A percentile compares a stretch with the other conserved stretches of the same genome.
Evolutionary conservation across 1,140 invertebrate genomes (phyloP).

Genomic region (Harlomillsia oculata): DNA sequence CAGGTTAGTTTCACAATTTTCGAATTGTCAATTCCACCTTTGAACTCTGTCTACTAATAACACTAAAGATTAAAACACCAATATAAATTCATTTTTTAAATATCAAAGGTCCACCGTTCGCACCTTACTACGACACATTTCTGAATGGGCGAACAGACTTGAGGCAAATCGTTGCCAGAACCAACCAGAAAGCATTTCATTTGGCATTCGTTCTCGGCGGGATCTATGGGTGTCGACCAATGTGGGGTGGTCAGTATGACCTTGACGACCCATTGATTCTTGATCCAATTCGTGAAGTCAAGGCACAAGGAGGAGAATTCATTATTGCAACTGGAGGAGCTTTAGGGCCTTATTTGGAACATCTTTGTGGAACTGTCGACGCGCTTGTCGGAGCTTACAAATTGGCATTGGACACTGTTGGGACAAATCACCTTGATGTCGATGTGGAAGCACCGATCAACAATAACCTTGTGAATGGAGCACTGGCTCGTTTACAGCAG

Average conservation of each 20-base stretch:
- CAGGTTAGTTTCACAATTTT: no score
- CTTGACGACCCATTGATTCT: constrained; percentile 33
- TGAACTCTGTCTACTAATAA: no score
- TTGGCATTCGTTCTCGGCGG: constrained; percentile 35
- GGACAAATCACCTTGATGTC: constrained; percentile 35
- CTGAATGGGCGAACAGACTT: constrained; percentile 4
- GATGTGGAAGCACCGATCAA: constrained; percentile 36
- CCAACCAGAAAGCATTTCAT: constrained; percentile 19
- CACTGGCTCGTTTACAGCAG: constrained; percentile 31
- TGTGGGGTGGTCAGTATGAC: constrained; percentile 29
- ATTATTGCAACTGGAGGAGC: constrained; percentile 33
- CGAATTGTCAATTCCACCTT: no score
- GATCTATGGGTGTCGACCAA: constrained; percentile 31
- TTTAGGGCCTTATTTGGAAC: constrained; percentile 35
- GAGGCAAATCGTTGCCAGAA: constrained; percentile 10
- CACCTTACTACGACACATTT: constrained; percentile 20
- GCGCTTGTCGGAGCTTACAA: constrained; percentile 29
- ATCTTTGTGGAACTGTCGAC: constrained; percentile 18
- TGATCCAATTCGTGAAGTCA: constrained; percentile 26
- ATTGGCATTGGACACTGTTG: constrained; percentile 31
- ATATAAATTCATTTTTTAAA: no score
- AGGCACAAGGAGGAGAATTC: constrained; percentile 30
- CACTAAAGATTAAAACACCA: no score
- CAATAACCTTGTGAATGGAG: constrained; percentile 28
- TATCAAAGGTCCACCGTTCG: constrained; percentile 6